A percentile compares a stretch with the other conserved stretches of the same genome.
phyloP scores from a whole-genome alignment of 2,113 vertebrate genomes.

The Alexandromys fortis region DNA sequence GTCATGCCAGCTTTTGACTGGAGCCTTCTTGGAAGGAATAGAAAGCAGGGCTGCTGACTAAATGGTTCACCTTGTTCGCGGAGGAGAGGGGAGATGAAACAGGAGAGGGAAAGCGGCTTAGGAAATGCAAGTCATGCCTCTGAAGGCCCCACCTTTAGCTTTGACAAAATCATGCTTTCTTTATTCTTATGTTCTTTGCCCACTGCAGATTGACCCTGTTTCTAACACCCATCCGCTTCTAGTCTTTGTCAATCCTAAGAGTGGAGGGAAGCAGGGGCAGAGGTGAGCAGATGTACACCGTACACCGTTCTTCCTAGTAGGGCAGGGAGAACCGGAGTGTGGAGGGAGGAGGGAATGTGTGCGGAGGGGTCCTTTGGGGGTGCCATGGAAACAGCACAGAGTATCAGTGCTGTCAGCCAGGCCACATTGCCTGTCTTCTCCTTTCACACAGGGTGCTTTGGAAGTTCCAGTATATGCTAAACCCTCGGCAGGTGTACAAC shows the following conservation, averaged over 20 bases:
- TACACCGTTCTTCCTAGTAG: neutral
- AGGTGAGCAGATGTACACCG: constrained; percentile 84
- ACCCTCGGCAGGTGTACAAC: constrained; percentile 94
- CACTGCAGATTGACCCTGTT: constrained; percentile 86
- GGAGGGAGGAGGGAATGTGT: neutral
- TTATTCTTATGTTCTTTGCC: constrained; percentile 7
- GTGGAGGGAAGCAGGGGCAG: constrained; percentile 95
- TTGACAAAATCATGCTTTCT: constrained; percentile 41
- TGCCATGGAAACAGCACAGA: neutral
- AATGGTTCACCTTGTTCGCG: neutral
- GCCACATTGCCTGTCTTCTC: neutral
- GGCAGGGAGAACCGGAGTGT: neutral
- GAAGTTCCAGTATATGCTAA: constrained; percentile 95
- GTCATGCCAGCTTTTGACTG: neutral
- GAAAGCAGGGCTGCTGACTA: neutral
- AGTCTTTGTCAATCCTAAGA: constrained; percentile 95
- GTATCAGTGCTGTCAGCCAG: rapidly evolving
- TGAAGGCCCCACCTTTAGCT: neutral
- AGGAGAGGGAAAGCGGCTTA: neutral
- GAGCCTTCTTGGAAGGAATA: neutral
- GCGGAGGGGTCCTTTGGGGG: neutral
- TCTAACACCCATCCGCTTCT: constrained; percentile 91
- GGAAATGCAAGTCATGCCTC: neutral
- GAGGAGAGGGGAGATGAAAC: neutral
- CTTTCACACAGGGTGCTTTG: constrained; percentile 89